These are phyloP conservation scores for Sphaeramia orbicularis DNA, from an alignment of 2,797 vertebrate species.

Conservation along the genomic window DNA sequence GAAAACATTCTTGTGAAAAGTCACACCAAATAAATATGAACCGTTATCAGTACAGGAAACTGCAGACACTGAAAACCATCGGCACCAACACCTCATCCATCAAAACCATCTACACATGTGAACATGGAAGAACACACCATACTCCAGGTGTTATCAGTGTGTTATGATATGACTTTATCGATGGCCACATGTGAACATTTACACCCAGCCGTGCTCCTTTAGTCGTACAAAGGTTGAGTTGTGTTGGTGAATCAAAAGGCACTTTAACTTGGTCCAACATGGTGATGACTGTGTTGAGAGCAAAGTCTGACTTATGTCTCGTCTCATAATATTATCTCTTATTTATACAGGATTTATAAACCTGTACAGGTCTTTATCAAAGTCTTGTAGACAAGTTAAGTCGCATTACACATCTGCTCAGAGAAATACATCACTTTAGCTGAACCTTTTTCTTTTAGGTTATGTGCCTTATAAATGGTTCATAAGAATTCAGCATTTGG, in stretches of 20 bases:
- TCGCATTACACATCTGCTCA: conserved; percentile 15
- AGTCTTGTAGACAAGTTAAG: neutral
- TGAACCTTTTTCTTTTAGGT: neutral
- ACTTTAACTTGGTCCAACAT: conserved; percentile 31
- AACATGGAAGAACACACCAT: conserved; percentile 13
- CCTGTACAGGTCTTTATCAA: conserved; percentile 21
- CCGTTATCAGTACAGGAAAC: conserved; percentile 53
- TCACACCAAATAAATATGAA: conserved; percentile 28
- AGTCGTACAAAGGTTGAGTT: conserved; percentile 24
- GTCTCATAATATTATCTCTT: neutral
- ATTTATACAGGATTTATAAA: conserved; percentile 11
- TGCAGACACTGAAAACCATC: conserved; percentile 42
- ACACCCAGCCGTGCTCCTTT: conserved; percentile 29
- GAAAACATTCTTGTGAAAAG: conserved; percentile 56
- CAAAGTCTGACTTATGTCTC: conserved; percentile 18
- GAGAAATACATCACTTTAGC: conserved; percentile 22
- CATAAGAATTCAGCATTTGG: no score
- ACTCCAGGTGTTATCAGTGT: conserved; percentile 66
- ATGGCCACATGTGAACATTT: conserved; percentile 41
- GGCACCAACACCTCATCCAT: conserved; percentile 55
- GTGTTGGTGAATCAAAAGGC: conserved; percentile 25
- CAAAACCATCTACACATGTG: conserved; percentile 33
- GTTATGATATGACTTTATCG: conserved; percentile 49
- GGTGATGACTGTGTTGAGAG: conserved; percentile 23
- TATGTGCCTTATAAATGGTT: no score